Conservation (phyloP, 1,140 invertebrate genomes). For the Heterodera schachtii region DNA sequence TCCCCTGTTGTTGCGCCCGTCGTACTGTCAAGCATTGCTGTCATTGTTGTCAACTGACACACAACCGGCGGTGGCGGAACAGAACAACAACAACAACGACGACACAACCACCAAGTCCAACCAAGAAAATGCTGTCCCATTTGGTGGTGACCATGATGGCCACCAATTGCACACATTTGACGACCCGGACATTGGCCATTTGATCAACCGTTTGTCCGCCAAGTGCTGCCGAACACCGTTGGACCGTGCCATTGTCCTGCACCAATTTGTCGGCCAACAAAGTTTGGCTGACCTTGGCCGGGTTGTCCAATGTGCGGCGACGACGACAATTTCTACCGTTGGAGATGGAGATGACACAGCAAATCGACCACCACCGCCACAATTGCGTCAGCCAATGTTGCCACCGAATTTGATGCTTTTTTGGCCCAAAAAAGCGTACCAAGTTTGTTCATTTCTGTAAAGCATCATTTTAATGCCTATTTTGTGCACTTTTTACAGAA, state of each 20-base stretch:
- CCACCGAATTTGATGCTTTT: conserved; percentile 54
- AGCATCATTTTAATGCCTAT: conserved; percentile 14
- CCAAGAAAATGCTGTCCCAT: not conserved
- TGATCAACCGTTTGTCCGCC: not conserved
- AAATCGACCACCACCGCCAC: not conserved
- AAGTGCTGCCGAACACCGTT: not conserved
- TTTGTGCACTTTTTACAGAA: conserved; percentile 43
- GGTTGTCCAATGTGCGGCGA: not conserved
- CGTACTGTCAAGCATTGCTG: not conserved
- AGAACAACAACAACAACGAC: not conserved
- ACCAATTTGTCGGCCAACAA: conserved; percentile 12
- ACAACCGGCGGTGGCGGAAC: not conserved
- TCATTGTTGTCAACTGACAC: not conserved
- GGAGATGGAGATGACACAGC: not conserved
- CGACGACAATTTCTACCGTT: not conserved
- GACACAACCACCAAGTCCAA: not conserved
- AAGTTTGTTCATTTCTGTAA: conserved; percentile 22
- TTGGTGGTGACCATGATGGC: not conserved
- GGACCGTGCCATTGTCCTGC: not conserved
- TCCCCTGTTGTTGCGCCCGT: conserved; percentile 9
- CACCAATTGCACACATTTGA: not conserved
- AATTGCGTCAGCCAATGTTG: conserved; percentile 4
- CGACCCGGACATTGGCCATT: conserved; percentile 1
- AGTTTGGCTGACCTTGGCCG: not conserved
- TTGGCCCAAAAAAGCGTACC: conserved; percentile 39